These are phyloP conservation scores for Brenthis hecate DNA, from an alignment of 2,888 invertebrate species.

Conservation along the genomic window DNA sequence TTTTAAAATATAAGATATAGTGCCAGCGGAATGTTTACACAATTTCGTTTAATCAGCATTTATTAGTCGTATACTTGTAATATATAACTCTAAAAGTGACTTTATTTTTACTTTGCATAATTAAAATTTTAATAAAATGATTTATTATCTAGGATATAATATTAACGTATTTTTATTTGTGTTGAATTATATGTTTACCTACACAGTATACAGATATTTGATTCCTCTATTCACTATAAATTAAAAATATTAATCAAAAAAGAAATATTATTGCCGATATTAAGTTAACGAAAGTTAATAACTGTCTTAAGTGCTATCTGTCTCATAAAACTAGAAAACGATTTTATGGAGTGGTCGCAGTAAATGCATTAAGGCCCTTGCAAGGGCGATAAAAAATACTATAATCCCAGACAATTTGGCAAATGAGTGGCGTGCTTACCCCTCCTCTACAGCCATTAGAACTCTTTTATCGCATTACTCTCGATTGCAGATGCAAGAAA, in stretches of 20 bases:
- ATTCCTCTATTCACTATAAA: no score
- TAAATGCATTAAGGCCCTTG: conserved; percentile 43
- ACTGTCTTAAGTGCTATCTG: conserved; percentile 15
- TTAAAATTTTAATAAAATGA: no score
- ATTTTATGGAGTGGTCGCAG: conserved; percentile 36
- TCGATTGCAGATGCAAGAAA: conserved; percentile 46
- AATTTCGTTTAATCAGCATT: not conserved
- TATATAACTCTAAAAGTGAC: no score
- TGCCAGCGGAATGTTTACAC: no score
- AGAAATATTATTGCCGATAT: not conserved
- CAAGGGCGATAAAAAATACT: conserved; percentile 53
- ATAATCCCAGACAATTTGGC: conserved; percentile 63
- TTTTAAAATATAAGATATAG: no score
- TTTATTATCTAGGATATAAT: no score
- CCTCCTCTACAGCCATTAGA: conserved; percentile 51
- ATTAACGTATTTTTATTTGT: no score
- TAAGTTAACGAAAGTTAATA: not conserved
- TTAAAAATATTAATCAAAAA: not conserved
- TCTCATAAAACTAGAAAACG: conserved; percentile 34
- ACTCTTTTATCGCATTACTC: conserved; percentile 64
- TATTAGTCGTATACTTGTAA: not conserved
- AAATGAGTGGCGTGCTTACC: conserved; percentile 53
- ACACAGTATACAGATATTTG: no score
- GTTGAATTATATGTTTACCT: no score
- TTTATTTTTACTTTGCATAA: no score